Base-by-base conservation (phyloP, 2,113 vertebrate species). In the Hippocampus guttulatus region DNA sequence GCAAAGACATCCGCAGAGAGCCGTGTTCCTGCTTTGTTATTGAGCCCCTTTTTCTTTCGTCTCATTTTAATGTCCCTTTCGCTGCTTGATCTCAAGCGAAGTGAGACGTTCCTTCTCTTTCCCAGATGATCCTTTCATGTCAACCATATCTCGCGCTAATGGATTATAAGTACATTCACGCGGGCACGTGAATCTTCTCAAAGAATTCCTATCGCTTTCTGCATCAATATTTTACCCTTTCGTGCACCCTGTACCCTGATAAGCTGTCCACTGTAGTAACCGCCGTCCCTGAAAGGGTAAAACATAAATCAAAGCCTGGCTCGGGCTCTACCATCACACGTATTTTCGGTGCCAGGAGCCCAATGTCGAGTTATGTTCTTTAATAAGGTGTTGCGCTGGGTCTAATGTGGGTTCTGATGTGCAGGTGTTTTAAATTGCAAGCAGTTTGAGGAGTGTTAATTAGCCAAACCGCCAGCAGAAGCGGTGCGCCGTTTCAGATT, bases 1-100 rank as follows among this genome's bases (percentile, higher is more conserved):
- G 76, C 81, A 77, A 71, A 81, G 81, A 87, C 78, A 68, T 82
- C 78, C 75, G 69, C 77, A 64, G 78, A 84, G 78, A 82, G 76
- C 82, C 73, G 75, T 86, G 70, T 67, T 62, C 63, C 73, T 64
- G 67, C 71, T 71, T 64, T 78, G 79, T 78, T 79, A 79, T 81
- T 82, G 70, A 68, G 85, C 77, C 85, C 65, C 77, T 71, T 77
- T 67, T 75, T 58, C 73, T 76, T 78, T 65, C 52, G 55, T 58
- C 71, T 58, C 58, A 67, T 76, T 20, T 78, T 80, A 67, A 77
- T 67, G 73, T 75, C 70, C 58, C 78, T 70, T 69, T 81, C 27
- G 30, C 77, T 70, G 77, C 77, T 75, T 52, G 63, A 78, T 54
- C 57, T 64, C 76, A 73, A 45, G 64, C 65, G 71, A 52, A 52